Percentiles rank a stretch among this genome's conserved stretches.
Evolutionary conservation across 37 sponge, comb jelly and placozoan genomes (phyloP).

Genomic region (Agelas oroides): DNA sequence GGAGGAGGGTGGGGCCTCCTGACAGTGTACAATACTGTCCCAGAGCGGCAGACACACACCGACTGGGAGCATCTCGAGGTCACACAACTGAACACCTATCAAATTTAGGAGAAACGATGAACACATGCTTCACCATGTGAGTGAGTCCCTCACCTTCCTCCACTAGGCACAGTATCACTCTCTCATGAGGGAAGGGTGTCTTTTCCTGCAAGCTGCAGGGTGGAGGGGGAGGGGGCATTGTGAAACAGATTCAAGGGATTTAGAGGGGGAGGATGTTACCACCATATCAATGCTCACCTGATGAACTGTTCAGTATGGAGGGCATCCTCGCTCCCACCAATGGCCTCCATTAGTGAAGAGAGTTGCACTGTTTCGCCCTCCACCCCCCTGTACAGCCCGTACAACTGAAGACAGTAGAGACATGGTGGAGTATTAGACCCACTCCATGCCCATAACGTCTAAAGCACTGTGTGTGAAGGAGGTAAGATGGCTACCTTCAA

Average conservation of each 20-base stretch:
- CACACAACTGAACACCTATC: conserved; percentile 32
- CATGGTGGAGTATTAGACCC: neutral
- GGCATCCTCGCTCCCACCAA: neutral
- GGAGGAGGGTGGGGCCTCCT: conserved; percentile 58
- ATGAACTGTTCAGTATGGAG: neutral
- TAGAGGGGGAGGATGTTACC: neutral
- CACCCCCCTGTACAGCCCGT: neutral
- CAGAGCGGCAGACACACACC: conserved; percentile 73
- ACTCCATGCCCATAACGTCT: too few species aligned
- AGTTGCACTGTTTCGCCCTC: neutral
- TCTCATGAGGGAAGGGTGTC: conserved; percentile 25
- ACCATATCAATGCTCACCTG: neutral
- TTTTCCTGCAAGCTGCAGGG: conserved; percentile 7
- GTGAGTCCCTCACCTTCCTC: conserved; percentile 25
- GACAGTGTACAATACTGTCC: conserved; percentile 63
- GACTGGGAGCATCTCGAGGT: conserved; percentile 68
- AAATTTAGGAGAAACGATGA: too few species aligned
- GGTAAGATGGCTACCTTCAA: conserved; percentile 16
- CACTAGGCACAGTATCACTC: conserved; percentile 55
- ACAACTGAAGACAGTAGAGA: conserved; percentile 9
- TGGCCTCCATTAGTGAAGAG: neutral
- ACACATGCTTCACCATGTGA: too few species aligned
- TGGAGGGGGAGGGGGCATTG: too few species aligned
- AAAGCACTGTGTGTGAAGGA: too few species aligned
- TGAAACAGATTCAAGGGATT: neutral